Conservation (phyloP, 2,888 invertebrate genomes). For the Anoplius nigerrimus region DNA sequence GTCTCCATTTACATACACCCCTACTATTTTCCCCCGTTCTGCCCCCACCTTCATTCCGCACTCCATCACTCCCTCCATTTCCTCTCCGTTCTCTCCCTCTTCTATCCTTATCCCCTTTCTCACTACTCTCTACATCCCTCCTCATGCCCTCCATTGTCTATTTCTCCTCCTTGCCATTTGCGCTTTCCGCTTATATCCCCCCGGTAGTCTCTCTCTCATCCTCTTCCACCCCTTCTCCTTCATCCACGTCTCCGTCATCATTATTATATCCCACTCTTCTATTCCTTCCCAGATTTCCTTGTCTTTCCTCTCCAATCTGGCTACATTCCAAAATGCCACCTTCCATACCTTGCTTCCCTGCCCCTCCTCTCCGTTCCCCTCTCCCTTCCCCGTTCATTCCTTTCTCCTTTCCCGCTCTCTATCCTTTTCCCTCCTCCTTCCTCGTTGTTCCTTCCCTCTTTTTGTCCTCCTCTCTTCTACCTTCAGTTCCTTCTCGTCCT, state of each 20-base stretch:
- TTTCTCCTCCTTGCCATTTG: slow-evolving; percentile 11
- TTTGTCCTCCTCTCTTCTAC: slow-evolving; percentile 1
- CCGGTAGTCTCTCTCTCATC: slow-evolving; percentile 17
- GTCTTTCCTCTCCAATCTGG: slow-evolving; percentile 40
- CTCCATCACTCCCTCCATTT: slow-evolving; percentile 10
- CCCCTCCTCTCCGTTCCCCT: background rate
- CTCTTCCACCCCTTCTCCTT: slow-evolving; percentile 38
- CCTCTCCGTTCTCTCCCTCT: background rate
- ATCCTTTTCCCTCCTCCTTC: slow-evolving; percentile 13
- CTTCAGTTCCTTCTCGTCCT: background rate
- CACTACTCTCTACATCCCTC: slow-evolving; percentile 12
- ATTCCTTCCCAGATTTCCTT: slow-evolving; percentile 38
- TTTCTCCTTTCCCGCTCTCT: background rate
- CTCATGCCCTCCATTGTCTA: slow-evolving; percentile 12
- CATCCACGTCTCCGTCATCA: slow-evolving; percentile 43
- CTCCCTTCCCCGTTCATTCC: background rate
- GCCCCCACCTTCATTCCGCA: slow-evolving; percentile 1
- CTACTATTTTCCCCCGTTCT: slow-evolving; percentile 9
- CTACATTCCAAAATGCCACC: slow-evolving; percentile 39
- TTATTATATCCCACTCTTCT: slow-evolving; percentile 30
- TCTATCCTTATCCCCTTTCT: too few relatives aligned
- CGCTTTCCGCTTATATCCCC: slow-evolving; percentile 31
- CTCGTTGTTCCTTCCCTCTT: slow-evolving; percentile 18
- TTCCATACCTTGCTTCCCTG: background rate
- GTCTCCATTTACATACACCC: too few relatives aligned